Evolutionary conservation across 2,797 vertebrate species (phyloP).

Genomic region (Chiloscyllium punctatum): DNA sequence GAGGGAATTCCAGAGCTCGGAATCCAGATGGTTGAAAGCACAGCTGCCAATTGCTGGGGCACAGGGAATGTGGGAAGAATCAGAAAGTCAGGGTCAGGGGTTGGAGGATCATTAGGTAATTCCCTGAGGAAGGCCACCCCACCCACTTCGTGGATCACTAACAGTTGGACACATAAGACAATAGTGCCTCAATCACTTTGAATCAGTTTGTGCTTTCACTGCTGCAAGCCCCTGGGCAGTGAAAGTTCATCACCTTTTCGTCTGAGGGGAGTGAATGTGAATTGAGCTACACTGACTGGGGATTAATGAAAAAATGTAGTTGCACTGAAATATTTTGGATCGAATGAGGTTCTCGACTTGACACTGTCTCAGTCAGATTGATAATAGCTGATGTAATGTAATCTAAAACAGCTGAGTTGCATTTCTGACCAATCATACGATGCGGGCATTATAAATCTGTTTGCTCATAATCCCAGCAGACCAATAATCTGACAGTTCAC

Average conservation of each 20-base stretch:
- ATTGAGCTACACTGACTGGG: neutral
- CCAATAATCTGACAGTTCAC: neutral
- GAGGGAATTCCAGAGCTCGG: neutral
- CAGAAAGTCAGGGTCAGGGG: no score
- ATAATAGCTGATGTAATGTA: constrained; percentile 7
- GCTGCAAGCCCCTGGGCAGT: neutral
- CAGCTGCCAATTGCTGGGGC: neutral
- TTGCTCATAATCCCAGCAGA: neutral
- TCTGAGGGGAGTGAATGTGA: neutral
- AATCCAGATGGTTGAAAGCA: neutral
- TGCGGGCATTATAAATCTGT: neutral
- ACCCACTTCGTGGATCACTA: neutral
- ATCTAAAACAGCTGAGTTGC: neutral
- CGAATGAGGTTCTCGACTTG: constrained; percentile 12
- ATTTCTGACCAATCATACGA: neutral
- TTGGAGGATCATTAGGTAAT: neutral
- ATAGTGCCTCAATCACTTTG: neutral
- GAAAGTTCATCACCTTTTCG: neutral
- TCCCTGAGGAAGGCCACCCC: neutral
- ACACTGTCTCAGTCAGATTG: neutral
- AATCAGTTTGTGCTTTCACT: neutral
- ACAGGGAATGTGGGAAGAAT: neutral
- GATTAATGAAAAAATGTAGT: neutral
- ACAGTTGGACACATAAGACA: neutral
- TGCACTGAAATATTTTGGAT: neutral